Evolutionary conservation across 1,140 invertebrate species (phyloP).

Genomic region (Calycopis cecrops): DNA sequence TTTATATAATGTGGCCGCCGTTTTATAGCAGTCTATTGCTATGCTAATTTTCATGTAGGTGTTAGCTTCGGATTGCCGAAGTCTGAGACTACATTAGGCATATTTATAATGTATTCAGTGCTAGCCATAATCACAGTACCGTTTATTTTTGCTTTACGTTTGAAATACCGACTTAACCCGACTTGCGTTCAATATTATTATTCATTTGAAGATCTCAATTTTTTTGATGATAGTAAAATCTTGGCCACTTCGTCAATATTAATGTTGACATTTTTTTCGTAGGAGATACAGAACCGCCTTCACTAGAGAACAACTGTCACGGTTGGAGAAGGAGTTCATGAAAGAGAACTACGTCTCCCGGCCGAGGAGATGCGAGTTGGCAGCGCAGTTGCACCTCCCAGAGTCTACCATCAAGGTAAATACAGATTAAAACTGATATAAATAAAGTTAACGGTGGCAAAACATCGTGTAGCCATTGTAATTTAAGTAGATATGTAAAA

Average conservation of each 20-base stretch:
- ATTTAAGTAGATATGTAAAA: too few relatives aligned
- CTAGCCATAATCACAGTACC: too few relatives aligned
- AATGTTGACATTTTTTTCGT: constrained; percentile 16
- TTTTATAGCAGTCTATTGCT: neutral
- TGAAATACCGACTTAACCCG: too few relatives aligned
- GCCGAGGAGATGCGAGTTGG: constrained; percentile 95
- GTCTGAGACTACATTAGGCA: too few relatives aligned
- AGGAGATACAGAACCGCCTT: constrained; percentile 98
- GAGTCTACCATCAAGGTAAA: constrained; percentile 98
- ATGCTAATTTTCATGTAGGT: too few relatives aligned
- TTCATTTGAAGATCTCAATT: neutral
- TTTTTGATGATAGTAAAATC: neutral
- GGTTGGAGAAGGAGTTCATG: constrained; percentile 97
- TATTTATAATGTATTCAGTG: too few relatives aligned
- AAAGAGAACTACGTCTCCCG: constrained; percentile 98
- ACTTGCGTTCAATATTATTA: too few relatives aligned
- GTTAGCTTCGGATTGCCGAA: too few relatives aligned
- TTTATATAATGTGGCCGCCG: neutral
- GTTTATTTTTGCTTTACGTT: too few relatives aligned
- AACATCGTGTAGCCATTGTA: too few relatives aligned
- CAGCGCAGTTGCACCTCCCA: constrained; percentile 92
- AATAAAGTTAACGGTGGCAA: too few relatives aligned
- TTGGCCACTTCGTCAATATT: neutral
- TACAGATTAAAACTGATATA: neutral
- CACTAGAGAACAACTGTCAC: constrained; percentile 93